Percentiles rank a stretch among this genome's conserved stretches.
Conservation (phyloP, 2,888 invertebrate species). For the Orthosia gracilis region DNA sequence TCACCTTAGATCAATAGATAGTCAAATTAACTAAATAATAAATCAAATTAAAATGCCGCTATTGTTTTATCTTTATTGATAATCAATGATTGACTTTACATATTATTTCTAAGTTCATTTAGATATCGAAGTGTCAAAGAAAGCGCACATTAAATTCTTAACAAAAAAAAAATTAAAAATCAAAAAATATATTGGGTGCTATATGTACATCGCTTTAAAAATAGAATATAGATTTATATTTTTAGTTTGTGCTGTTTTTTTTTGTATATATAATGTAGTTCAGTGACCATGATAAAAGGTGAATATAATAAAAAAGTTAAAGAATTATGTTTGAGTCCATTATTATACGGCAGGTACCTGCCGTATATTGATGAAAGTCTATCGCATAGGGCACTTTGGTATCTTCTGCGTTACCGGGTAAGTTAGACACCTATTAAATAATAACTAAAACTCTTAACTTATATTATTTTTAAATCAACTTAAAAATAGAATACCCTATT, state of each 20-base stretch:
- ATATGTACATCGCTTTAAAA: no score
- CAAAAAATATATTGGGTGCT: no score
- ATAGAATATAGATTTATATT: not conserved
- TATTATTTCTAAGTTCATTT: conserved; percentile 50
- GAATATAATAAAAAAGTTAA: conserved; percentile 24
- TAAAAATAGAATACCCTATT: not conserved
- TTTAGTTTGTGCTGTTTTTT: not conserved
- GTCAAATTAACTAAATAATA: conserved; percentile 47
- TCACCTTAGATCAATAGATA: conserved; percentile 67
- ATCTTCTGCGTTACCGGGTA: conserved; percentile 49
- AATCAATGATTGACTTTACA: conserved; percentile 44
- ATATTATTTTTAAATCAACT: no score
- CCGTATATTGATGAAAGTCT: conserved; percentile 46
- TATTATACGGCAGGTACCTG: conserved; percentile 12
- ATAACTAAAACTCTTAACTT: no score
- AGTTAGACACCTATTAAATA: conserved; percentile 15
- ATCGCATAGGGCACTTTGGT: conserved; percentile 45
- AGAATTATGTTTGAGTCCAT: conserved; percentile 38
- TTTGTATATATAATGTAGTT: conserved; percentile 9
- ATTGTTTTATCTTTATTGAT: conserved; percentile 58
- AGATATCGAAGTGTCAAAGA: conserved; percentile 12
- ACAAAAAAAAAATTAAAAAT: not conserved
- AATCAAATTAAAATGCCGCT: conserved; percentile 60
- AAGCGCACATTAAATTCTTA: not conserved
- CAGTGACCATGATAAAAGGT: conserved; percentile 40